Evolutionary conservation across 1,140 invertebrate genomes (phyloP), one percentile per base, ranked within the genome.

Genomic region (Elymnias hypermnestra): DNA sequence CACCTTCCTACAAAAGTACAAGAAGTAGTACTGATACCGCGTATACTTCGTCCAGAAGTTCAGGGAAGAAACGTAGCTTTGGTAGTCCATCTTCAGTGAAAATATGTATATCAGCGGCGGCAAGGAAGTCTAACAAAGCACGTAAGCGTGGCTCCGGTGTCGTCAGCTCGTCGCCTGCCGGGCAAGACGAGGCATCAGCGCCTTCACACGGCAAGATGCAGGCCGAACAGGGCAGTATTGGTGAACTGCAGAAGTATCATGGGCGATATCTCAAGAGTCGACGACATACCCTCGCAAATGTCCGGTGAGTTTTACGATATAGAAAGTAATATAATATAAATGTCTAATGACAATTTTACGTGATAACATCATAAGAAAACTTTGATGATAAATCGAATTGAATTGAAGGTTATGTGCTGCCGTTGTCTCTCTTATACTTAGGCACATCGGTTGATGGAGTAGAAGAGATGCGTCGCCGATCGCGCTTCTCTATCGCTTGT

Each of bases 151-250:
- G 75, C 78, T 62, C 84, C 46, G 57, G 60, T 33, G 44, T 69
- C 54, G 53, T 63, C 42, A 61, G 66, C 48, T 51, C 64, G 54
- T 56, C 66, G 56, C 66, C 72, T 18, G 42, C 55, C 55, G 57
- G 57, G 45, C 50, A 78, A 54, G 79, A 73, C 60, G 77, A 76
- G 51, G 51, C 51, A 60, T 53, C 50, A 15, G 57, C 63, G 49
- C 54, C 52, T 10, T 45, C 47, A 60, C 76, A 66, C 64, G 83
- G 65, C 75, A 94, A 89, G 78, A 95, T 95, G 94, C 94, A 95
- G 88, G 94, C 93, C 40, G 94, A 95, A 83, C 93, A 94, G 72
- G 94, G 94, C 25, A 93, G 93, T 79, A 94, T 95, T 70, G 93
- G 93, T 29, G 94, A 95, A 71, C 89, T 95, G 43, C 92, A 94